Evolutionary conservation across 2,113 vertebrate species (phyloP).

Genomic region (Taxidea taxus): DNA sequence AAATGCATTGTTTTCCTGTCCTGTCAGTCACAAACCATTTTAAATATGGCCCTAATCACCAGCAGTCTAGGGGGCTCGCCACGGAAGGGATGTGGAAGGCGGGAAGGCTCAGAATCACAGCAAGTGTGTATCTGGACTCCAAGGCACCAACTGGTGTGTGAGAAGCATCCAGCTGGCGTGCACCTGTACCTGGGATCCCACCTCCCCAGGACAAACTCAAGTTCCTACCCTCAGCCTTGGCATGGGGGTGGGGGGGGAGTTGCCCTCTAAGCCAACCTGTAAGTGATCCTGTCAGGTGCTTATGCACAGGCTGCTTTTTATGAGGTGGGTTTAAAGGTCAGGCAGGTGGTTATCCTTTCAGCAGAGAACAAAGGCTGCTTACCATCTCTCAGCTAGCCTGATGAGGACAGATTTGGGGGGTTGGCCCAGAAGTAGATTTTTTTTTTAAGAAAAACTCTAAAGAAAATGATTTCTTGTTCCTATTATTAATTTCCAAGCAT

Average conservation of each 20-base stretch:
- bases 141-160: not conserved
- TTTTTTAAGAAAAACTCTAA: not conserved
- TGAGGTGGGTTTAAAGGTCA: not conserved
- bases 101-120: conserved; percentile 41
- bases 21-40: conserved; percentile 62
- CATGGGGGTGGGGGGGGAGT: not conserved
- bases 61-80: conserved; percentile 27
- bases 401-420: not conserved
- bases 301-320: not conserved
- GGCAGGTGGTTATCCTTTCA: not conserved
- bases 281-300: not conserved
- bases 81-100: not conserved
- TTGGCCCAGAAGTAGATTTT: not conserved
- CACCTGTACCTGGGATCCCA: conserved; percentile 65
- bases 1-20: conserved; percentile 38
- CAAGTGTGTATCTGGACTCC: not conserved
- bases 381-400: not conserved
- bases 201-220: conserved; percentile 50
- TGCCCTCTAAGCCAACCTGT: conserved; percentile 1
- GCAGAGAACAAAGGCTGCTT: not conserved
- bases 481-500: not conserved
- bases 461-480: not conserved
- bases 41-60: conserved; percentile 63
- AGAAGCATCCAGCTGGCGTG: conserved; percentile 59
- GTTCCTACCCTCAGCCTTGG: conserved; percentile 49